Evolutionary conservation across 37 sponge, comb jelly and placozoan species (phyloP).

Genomic region (Oscarella lobularis): DNA sequence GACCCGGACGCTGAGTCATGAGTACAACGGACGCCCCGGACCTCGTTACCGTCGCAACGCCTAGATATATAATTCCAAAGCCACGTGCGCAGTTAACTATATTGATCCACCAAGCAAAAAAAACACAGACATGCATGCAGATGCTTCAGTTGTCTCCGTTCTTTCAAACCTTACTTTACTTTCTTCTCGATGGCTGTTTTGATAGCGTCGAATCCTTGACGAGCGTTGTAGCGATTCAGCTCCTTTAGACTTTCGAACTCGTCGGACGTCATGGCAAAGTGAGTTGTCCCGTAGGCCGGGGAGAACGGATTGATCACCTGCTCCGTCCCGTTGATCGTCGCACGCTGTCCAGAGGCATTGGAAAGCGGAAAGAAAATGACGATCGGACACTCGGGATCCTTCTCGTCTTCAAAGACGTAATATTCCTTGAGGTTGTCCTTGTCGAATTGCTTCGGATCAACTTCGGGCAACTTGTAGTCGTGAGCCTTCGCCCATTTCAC

Average conservation of each 20-base stretch:
- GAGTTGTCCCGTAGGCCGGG: not conserved
- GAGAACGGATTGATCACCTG: not conserved
- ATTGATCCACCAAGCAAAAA: too few relatives aligned
- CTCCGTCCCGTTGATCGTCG: not conserved
- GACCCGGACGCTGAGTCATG: too few relatives aligned
- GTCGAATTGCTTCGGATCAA: not conserved
- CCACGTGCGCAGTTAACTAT: too few relatives aligned
- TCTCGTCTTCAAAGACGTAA: not conserved
- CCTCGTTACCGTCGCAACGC: too few relatives aligned
- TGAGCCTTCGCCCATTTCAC: not conserved
- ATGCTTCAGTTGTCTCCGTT: too few relatives aligned
- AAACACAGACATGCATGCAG: too few relatives aligned
- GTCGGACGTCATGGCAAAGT: not conserved
- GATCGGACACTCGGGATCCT: not conserved
- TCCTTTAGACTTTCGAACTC: not conserved
- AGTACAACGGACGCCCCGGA: too few relatives aligned
- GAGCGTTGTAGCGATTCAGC: not conserved
- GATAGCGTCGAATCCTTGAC: not conserved
- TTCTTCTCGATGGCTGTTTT: not conserved
- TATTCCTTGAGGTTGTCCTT: not conserved
- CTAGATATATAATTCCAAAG: too few relatives aligned
- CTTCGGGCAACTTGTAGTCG: not conserved
- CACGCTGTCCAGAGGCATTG: not conserved
- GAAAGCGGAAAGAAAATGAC: not conserved
- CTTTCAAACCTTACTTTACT: too few relatives aligned